Evolutionary conservation across 2,888 invertebrate species (phyloP).

Genomic region (Halocaridina rubra): DNA sequence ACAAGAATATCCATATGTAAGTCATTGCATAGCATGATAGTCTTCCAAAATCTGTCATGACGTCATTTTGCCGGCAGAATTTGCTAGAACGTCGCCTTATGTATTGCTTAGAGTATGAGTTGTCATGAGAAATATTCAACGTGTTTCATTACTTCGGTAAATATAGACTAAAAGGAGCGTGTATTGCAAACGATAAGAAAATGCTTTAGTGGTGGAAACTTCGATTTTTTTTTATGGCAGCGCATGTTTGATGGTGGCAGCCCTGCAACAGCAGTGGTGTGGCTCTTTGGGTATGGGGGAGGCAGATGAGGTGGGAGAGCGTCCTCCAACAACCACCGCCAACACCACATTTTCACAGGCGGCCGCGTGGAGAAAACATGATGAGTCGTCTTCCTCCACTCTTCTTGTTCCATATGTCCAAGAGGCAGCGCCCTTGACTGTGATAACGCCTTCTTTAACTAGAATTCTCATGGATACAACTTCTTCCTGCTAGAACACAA

Average conservation of each 20-base stretch:
- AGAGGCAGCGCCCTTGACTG: neutral
- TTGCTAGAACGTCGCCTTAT: slow-evolving; percentile 25
- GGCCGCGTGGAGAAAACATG: neutral
- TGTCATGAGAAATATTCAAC: neutral
- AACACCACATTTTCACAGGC: neutral
- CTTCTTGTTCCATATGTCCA: neutral
- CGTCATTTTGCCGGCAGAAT: slow-evolving; percentile 44
- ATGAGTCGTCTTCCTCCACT: neutral
- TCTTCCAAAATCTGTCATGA: slow-evolving; percentile 30
- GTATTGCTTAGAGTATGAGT: neutral
- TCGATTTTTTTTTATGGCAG: neutral
- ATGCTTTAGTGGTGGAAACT: neutral
- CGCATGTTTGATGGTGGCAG: slow-evolving; percentile 25
- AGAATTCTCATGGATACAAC: too few species aligned
- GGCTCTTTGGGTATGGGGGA: slow-evolving; percentile 10
- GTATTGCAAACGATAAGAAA: neutral
- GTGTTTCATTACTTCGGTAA: neutral
- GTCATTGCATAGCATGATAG: slow-evolving; percentile 13
- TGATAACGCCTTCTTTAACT: neutral
- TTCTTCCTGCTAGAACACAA: neutral
- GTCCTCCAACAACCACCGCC: neutral
- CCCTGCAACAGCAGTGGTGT: slow-evolving; percentile 24
- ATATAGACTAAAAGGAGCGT: neutral
- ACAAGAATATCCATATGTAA: neutral
- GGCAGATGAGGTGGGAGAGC: neutral